phyloP scores from a whole-genome alignment of 2,113 vertebrate genomes.

The Dissostichus mawsoni region DNA sequence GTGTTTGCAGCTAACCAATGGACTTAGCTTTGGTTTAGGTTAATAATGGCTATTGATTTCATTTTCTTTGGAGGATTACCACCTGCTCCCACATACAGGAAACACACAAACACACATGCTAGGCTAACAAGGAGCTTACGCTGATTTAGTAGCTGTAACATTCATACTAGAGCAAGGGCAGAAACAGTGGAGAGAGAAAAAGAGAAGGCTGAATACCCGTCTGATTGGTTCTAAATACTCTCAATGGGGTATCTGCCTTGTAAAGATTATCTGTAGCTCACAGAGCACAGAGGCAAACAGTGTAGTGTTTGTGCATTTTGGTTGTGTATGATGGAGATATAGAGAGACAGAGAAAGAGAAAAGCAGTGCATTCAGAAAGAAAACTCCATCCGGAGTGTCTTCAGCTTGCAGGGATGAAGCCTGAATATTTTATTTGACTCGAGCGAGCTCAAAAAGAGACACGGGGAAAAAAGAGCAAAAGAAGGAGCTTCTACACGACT shows the following conservation, averaged over 20 bases:
- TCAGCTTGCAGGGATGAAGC: slow-evolving; percentile 61
- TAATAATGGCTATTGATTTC: slow-evolving; percentile 9
- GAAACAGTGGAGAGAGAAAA: slow-evolving; percentile 48
- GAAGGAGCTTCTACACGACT: slow-evolving; percentile 24
- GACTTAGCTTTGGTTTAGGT: neutral
- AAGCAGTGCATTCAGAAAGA: slow-evolving; percentile 66
- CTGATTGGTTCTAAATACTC: slow-evolving; percentile 78
- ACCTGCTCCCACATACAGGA: slow-evolving; percentile 41
- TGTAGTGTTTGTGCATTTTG: slow-evolving; percentile 21
- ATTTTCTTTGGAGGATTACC: slow-evolving; percentile 29
- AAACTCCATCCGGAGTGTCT: slow-evolving; percentile 59
- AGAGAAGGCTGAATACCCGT: slow-evolving; percentile 69
- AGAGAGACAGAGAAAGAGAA: slow-evolving; percentile 43
- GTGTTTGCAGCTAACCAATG: neutral
- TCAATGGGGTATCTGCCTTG: slow-evolving; percentile 69
- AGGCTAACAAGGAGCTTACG: slow-evolving; percentile 19
- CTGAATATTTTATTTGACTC: slow-evolving; percentile 76
- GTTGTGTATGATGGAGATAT: slow-evolving; percentile 17
- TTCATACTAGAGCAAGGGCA: slow-evolving; percentile 30
- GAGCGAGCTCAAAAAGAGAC: slow-evolving; percentile 54
- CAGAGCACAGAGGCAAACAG: slow-evolving; percentile 60
- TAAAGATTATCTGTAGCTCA: slow-evolving; percentile 71
- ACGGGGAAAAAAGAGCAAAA: neutral
- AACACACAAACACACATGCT: neutral
- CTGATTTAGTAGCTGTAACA: slow-evolving; percentile 42